phyloP scores from a whole-genome alignment of 2,888 invertebrate species.

The Vesta saturnalis region DNA sequence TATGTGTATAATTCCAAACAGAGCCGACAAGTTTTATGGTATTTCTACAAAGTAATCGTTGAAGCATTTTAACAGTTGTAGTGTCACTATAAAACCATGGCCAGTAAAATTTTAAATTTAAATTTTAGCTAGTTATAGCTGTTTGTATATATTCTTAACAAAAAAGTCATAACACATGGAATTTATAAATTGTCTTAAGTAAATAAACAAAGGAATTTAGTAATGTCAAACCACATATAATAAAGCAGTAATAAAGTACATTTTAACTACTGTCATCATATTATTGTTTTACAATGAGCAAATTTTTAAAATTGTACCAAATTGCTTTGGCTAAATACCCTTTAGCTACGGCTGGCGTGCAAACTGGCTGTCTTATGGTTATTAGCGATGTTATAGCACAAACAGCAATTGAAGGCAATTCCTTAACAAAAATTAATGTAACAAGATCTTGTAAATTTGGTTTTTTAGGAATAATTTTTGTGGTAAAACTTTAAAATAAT shows the following conservation, averaged over 20 bases:
- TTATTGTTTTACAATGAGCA: conserved; percentile 13
- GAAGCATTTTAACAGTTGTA: conserved; percentile 14
- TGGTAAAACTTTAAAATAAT: too few relatives aligned
- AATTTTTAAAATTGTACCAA: conserved; percentile 41
- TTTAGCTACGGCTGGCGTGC: conserved; percentile 69
- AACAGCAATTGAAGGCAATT: conserved; percentile 67
- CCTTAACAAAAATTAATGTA: conserved; percentile 65
- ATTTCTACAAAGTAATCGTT: not conserved
- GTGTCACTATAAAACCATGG: not conserved
- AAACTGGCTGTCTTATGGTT: conserved; percentile 78
- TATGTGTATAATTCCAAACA: not conserved
- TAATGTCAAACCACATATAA: too few relatives aligned
- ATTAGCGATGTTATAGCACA: conserved; percentile 83
- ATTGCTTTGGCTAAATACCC: conserved; percentile 56
- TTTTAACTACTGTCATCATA: too few relatives aligned
- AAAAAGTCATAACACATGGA: too few relatives aligned
- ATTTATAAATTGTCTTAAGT: too few relatives aligned
- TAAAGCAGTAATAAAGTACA: too few relatives aligned
- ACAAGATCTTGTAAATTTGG: too few relatives aligned
- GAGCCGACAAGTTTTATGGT: not conserved
- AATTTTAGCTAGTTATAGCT: too few relatives aligned
- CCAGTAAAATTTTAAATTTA: not conserved
- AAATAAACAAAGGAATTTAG: too few relatives aligned
- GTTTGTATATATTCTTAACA: too few relatives aligned
- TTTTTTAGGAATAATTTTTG: too few relatives aligned